Percentiles rank a stretch among this genome's conserved stretches.
Conservation (phyloP, 2,888 invertebrate species). For the Eupsilia transversa region DNA sequence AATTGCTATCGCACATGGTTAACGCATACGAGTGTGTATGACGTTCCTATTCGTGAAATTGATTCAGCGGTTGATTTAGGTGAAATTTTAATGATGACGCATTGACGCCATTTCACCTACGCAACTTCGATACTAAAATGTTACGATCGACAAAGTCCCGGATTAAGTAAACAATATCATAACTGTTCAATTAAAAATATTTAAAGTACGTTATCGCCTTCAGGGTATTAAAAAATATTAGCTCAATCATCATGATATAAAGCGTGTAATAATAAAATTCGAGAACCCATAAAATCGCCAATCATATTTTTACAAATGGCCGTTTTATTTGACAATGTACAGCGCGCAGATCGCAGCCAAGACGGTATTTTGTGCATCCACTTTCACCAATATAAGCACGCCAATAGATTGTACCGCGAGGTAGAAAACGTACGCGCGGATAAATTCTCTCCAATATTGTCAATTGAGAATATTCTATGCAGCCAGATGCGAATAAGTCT, state of each 20-base stretch:
- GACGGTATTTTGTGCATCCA: slow-evolving; percentile 84
- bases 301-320: slow-evolving; percentile 67
- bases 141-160: slow-evolving; percentile 19
- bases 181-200: slow-evolving; percentile 12
- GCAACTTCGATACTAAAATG: slow-evolving; percentile 16
- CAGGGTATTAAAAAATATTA: slow-evolving; percentile 23
- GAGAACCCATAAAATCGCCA: slow-evolving; percentile 64
- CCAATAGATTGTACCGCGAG: slow-evolving; percentile 79
- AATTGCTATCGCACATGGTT: slow-evolving; percentile 54
- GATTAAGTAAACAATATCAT: slow-evolving; percentile 28
- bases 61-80: slow-evolving; percentile 69
- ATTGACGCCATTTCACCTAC: slow-evolving; percentile 58
- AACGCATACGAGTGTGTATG: slow-evolving; percentile 58
- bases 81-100: slow-evolving; percentile 70
- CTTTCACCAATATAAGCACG: slow-evolving; percentile 87
- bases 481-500: slow-evolving; percentile 37
- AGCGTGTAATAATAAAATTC: slow-evolving; percentile 63
- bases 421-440: slow-evolving; percentile 76
- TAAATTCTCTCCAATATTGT: slow-evolving; percentile 71
- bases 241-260: slow-evolving; percentile 62
- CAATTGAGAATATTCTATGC: slow-evolving; percentile 61
- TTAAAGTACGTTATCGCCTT: neutral
- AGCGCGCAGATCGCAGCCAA: slow-evolving; percentile 71
- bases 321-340: slow-evolving; percentile 73
- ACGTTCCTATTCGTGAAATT: slow-evolving; percentile 72